These are phyloP conservation scores for Pterocles orientalis DNA, from an alignment of 2,113 vertebrate genomes.

Conservation along the genomic window DNA sequence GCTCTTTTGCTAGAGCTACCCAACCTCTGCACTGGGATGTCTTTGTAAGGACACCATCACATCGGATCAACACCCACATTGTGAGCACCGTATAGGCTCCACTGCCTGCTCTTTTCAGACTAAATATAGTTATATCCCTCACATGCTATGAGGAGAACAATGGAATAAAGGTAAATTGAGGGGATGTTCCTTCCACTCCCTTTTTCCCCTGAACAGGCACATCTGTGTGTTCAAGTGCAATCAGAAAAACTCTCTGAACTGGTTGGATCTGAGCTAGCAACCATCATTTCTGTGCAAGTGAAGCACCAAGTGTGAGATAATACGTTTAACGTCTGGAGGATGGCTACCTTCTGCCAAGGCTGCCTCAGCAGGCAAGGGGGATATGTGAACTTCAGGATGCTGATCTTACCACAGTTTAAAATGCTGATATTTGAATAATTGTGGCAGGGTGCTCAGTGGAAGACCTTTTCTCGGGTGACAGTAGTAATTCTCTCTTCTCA, in stretches of 20 bases:
- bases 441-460: neutral
- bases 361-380: neutral
- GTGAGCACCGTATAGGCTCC: neutral
- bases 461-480: neutral
- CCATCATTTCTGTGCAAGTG: neutral
- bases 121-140: neutral
- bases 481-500: neutral
- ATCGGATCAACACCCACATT: neutral
- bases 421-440: neutral
- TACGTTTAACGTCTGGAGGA: neutral
- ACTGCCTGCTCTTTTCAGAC: neutral
- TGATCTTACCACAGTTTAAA: neutral
- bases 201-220: neutral
- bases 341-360: neutral
- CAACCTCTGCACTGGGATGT: neutral
- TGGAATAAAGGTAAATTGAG: slow-evolving; percentile 31
- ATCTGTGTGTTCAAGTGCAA: neutral
- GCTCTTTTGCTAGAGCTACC: neutral
- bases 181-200: neutral
- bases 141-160: neutral
- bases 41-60: neutral
- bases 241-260: neutral
- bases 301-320: neutral
- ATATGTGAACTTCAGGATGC: neutral
- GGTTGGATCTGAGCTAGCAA: neutral